Conservation (phyloP, 2,888 invertebrate genomes). For the Pogonocherus hispidulus region DNA sequence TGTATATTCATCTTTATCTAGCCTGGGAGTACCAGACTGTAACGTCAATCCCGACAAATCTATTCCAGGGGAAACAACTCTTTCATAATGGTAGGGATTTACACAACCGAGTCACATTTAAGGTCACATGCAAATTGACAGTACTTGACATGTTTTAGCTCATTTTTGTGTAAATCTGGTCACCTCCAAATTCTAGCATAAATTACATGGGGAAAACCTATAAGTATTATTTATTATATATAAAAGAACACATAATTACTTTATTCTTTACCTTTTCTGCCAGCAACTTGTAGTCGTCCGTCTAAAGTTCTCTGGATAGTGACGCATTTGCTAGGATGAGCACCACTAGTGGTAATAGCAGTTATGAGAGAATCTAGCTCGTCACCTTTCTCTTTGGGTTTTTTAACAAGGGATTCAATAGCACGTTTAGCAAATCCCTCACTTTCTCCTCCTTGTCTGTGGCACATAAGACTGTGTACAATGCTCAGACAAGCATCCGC, state of each 20-base stretch:
- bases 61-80: constrained; percentile 98
- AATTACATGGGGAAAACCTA: constrained; percentile 97
- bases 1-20: constrained; percentile 94
- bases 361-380: constrained; percentile 98
- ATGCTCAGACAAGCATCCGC: constrained; percentile 99
- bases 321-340: constrained; percentile 98
- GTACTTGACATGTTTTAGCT: constrained; percentile 96
- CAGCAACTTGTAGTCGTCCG: constrained; percentile 97
- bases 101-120: constrained; percentile 99
- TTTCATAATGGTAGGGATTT: constrained; percentile 99
- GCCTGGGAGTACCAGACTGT: constrained; percentile 82
- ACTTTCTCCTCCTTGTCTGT: constrained; percentile 97
- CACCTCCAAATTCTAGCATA: constrained; percentile 99
- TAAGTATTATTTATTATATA: background rate
- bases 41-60: constrained; percentile 93
- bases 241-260: background rate
- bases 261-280: constrained; percentile 81
- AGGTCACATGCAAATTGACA: constrained; percentile 99
- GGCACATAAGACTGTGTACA: constrained; percentile 99
- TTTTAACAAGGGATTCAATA: constrained; percentile 98
- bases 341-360: constrained; percentile 99
- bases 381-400: constrained; percentile 98
- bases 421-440: constrained; percentile 98
- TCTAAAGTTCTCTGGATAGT: constrained; percentile 98
- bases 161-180: constrained; percentile 99